Base-by-base conservation (phyloP, 1,140 invertebrate species). In the Coptotermes formosanus region DNA sequence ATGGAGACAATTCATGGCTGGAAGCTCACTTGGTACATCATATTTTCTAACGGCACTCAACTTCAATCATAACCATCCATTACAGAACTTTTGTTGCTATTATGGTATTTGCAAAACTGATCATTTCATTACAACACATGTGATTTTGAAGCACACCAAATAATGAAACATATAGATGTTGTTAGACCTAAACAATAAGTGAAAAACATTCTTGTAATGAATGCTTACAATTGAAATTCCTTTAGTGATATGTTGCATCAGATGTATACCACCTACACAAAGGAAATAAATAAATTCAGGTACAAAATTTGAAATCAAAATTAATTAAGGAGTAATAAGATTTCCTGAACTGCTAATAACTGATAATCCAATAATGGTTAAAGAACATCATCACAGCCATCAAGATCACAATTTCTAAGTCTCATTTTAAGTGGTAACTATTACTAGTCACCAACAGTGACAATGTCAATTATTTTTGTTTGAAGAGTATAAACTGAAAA, bases 321-420 rank as follows among this genome's bases (percentile, higher is more conserved):
- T 75, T 21, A 16, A 19, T 55, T 55, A 55, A 16, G 52, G 52
- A 55, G 52, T 19, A 55, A 16, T 21, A 0, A 21, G 1, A 55
- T 19, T 55, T 21, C 21, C 45, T 48, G 45, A n/a, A 75, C n/a
- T 75, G n/a, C 64, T 75, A 16, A 55, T 2, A 75, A 75, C 25
- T 75, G 64, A 75, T 75, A 75, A 75, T 75, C 64, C 64, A 75
- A 30, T 75, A 30, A 25, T 25, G n/a, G 8, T 75, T 75, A 75
- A 30, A 75, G n/a, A 75, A 3, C 64, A 75, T 75, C 16, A 30
- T 75, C 64, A 75, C 64, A 75, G 64, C 64, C 64, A 75, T 75
- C 64, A 30, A 30, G 64, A 75, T 75, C 64, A 75, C 64, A 75
- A 75, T 75, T 75, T 75, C 64, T 75, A 75, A 75, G 25, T 75